Conservation (phyloP, 1,140 invertebrate species). For the Leptestheria dahalacensis region DNA sequence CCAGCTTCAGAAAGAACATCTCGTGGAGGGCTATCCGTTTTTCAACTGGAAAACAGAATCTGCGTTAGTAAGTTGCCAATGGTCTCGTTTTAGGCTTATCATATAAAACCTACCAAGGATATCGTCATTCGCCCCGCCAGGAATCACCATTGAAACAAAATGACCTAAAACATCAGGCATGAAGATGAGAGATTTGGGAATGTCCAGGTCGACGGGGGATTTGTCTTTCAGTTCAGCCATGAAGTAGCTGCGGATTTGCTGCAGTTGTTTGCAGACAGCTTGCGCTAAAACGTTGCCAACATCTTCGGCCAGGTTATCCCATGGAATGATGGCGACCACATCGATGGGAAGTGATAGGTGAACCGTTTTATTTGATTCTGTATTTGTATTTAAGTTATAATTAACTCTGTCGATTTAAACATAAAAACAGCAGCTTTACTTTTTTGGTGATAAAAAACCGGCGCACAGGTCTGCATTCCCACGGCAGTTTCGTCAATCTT, state of each 20-base stretch:
- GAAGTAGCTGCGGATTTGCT: conserved; percentile 22
- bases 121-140: conserved; percentile 41
- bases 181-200: conserved; percentile 47
- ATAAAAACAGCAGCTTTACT: conserved; percentile 24
- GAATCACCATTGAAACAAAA: conserved; percentile 55
- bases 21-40: conserved; percentile 45
- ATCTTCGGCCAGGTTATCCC: conserved; percentile 19
- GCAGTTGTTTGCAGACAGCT: conserved; percentile 22
- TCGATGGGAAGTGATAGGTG: conserved; percentile 32
- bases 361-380: conserved; percentile 10
- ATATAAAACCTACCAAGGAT: conserved; percentile 37
- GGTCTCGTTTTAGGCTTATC: conserved; percentile 17
- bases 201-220: conserved; percentile 36
- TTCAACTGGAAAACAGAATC: conserved; percentile 35
- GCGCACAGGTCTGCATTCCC: conserved; percentile 25
- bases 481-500: not conserved
- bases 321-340: conserved; percentile 48
- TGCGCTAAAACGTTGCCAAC: conserved; percentile 18
- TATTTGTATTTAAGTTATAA: conserved; percentile 9
- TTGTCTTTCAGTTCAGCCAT: conserved; percentile 29
- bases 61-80: conserved; percentile 16
- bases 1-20: conserved; percentile 45
- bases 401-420: conserved; percentile 12
- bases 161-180: conserved; percentile 46
- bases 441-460: conserved; percentile 34